Evolutionary conservation across 2,113 vertebrate species (phyloP), one percentile per base, ranked within the genome.

Genomic region (Silurus meridionalis): DNA sequence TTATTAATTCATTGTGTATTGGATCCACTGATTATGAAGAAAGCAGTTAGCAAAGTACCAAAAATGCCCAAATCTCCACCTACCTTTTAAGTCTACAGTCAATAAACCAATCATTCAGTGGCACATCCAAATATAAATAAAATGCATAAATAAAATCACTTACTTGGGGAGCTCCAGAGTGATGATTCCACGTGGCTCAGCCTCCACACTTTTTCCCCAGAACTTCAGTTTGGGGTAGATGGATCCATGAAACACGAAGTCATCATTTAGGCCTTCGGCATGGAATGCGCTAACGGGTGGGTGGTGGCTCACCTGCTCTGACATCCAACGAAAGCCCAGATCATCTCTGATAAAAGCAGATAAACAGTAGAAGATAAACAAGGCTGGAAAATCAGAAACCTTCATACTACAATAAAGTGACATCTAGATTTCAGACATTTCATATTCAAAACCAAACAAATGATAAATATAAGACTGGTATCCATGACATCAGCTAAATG

Each of bases 221-320:
- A 99, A 99, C 91, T 98, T 99, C 50, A 99, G 96, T 91, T 99
- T 99, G 69, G 98, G 98, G 89, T 97, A 99, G 91, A 99, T 97
- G 52, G 98, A 99, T 86, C 98, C 98, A 72, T 99, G 98, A 92
- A 99, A 99, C 86, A 97, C 91, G 88, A 99, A 99, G 92, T 99
- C 96, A 7, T 96, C 96, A 87, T 95, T 94, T 87, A 99, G 91
- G 58, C 98, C 98, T 94, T 99, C 97, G 2, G 97, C 98, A 6
- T 98, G 96, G 94, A 99, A 99, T 90, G 98, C 98, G 92, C 97
- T 99, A 90, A 99, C 94, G 1, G 98, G 98, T 86, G 98, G 98
- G 86, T 99, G 98, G 91, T 99, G 98, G 92, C 98, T 99, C 79
- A 99, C 98, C 93, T 99, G 98, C 89, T 99, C 98, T 0, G 98